Base-by-base conservation (phyloP, 2,888 invertebrate genomes). In the Teleiodes luculella region DNA sequence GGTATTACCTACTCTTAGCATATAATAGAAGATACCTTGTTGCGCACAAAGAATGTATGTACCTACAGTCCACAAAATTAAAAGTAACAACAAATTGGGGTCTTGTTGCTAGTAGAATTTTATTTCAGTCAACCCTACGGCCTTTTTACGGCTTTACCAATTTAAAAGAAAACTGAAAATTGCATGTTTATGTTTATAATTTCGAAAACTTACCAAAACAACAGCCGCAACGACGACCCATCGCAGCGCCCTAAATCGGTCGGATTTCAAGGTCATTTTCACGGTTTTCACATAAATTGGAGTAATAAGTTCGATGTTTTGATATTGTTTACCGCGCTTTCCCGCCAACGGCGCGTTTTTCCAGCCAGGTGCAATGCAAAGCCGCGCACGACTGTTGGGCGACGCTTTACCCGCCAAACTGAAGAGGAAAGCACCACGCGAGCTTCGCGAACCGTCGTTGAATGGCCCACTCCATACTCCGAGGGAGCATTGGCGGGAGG, bases 381-480 rank as follows among this genome's bases (percentile, higher is more conserved):
- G 66, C 63, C 65, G 71, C 72, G 63, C 81, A 71, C 86, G 82
- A 76, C 79, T 80, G 78, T 66, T 66, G 70, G 66, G 71, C 72
- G 76, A 77, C 82, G 81, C 83, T 79, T 73, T 79, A 74, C 80
- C 84, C 86, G 86, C 86, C 80, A 86, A 86, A 89, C 88, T 89
- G 85, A 85, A 80, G 78, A 63, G 69, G 67, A 68, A 31, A 31
- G 35, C 18, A 85, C 74, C 72, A 80, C 76, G 77, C 77, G 83
- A 85, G 87, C 86, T 87, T 87, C 82, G 87, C 87, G 86, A 86
- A 85, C 82, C 76, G 78, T 84, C 86, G 80, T 74, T 84, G 82
- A 85, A 83, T 85, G 83, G 86, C 85, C 81, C 86, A 78, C 86
- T 81, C 83, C 74, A 83, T 61, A 47, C 66, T n/a, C 67, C 78